Percentiles rank a stretch among this genome's conserved stretches.
Conservation (phyloP, 2,113 vertebrate species). For the Pardalotus punctatus region DNA sequence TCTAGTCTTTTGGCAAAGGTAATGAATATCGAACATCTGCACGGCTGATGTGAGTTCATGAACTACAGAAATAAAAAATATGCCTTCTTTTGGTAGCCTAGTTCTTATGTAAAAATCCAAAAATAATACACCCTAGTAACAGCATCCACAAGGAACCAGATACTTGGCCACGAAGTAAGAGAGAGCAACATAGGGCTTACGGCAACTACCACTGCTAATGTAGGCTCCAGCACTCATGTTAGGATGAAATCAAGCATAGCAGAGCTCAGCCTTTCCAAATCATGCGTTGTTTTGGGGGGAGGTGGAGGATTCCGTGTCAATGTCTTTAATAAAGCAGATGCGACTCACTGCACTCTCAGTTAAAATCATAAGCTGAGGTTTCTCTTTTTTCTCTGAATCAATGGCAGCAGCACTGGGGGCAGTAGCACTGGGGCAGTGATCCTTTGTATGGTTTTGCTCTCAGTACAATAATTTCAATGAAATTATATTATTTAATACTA, state of each 20-base stretch:
- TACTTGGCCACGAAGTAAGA: not conserved
- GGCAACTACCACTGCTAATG: not conserved
- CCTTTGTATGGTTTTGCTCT: not conserved
- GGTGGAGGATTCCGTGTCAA: conserved; percentile 23
- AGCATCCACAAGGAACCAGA: conserved; percentile 24
- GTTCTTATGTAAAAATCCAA: conserved; percentile 28
- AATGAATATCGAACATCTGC: conserved; percentile 29
- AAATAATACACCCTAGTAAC: conserved; percentile 32
- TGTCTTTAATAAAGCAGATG: conserved; percentile 5
- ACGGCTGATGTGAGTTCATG: conserved; percentile 14
- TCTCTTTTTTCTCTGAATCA: not conserved
- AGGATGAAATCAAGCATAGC: conserved; percentile 39
- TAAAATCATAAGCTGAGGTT: not conserved
- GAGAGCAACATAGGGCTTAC: not conserved
- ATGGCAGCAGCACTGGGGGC: not conserved
- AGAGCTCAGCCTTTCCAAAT: conserved; percentile 26
- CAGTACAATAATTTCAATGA: not conserved
- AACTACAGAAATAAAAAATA: conserved; percentile 44
- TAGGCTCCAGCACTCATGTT: not conserved
- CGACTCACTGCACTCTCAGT: not conserved
- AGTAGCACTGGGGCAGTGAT: not conserved
- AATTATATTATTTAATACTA: not conserved
- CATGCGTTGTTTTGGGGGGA: not conserved
- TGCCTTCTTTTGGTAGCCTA: conserved; percentile 20
- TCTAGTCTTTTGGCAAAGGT: not conserved